Conservation (phyloP, 2,797 vertebrate species). For the Bucorvus abyssinicus region DNA sequence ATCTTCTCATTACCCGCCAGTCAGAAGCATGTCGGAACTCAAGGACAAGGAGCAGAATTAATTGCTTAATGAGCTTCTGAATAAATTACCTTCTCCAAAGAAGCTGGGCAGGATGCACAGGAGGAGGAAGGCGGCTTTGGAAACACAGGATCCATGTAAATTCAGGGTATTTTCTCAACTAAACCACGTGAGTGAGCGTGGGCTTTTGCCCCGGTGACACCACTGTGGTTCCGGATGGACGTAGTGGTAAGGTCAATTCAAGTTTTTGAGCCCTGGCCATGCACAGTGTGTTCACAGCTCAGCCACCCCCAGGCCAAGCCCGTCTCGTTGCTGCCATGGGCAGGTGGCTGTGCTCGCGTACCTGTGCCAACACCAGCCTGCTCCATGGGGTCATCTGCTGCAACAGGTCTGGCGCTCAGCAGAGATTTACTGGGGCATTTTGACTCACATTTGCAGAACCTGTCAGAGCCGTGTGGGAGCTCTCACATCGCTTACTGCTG, state of each 20-base stretch:
- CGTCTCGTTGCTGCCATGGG: accelerated
- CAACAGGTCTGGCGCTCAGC: neutral
- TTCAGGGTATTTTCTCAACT: neutral
- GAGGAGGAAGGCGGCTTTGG: neutral
- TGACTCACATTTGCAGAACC: slow-evolving; percentile 61
- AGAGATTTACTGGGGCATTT: slow-evolving; percentile 53
- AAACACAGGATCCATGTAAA: neutral
- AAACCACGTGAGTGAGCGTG: neutral
- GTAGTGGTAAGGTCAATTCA: accelerated
- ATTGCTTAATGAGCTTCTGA: neutral
- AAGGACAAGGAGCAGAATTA: neutral
- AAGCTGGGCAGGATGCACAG: neutral
- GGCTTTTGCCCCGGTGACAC: neutral
- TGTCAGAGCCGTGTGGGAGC: slow-evolving; percentile 49
- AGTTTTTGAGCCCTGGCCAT: neutral
- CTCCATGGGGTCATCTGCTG: neutral
- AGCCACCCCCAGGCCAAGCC: neutral
- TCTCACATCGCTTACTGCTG: slow-evolving; percentile 40
- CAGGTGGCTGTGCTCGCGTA: neutral
- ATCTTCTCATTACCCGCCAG: slow-evolving; percentile 4
- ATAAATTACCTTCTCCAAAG: neutral
- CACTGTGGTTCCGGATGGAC: neutral
- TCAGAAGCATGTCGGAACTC: neutral
- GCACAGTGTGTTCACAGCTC: neutral
- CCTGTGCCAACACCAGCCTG: neutral